phyloP scores from a whole-genome alignment of 1,140 invertebrate species.

The Ceratina japonica region DNA sequence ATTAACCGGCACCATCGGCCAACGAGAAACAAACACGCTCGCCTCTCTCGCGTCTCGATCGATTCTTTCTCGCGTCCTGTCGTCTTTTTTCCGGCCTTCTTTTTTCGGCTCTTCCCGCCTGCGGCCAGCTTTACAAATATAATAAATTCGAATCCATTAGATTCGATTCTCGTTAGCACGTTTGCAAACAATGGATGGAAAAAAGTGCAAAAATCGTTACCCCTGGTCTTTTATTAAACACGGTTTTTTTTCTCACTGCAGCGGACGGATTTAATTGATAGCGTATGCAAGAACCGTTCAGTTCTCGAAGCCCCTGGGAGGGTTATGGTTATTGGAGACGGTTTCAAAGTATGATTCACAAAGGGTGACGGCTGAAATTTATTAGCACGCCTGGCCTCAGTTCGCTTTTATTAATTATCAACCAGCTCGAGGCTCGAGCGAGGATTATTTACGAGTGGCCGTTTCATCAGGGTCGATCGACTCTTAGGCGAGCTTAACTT shows the following conservation, averaged over 20 bases:
- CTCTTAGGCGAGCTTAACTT: constrained; percentile 16
- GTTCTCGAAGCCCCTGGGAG: no score
- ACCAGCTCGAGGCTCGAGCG: not conserved
- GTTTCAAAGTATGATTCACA: no score
- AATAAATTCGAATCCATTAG: constrained; percentile 41
- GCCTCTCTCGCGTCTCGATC: constrained; percentile 14
- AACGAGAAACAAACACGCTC: constrained; percentile 42
- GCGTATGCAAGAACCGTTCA: no score
- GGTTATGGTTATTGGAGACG: no score
- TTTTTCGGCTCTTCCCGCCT: not conserved
- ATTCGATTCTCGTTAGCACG: constrained; percentile 32
- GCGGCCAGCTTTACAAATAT: not conserved
- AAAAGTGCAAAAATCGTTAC: not conserved
- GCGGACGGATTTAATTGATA: no score
- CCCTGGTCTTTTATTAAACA: no score
- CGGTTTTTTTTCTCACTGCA: no score
- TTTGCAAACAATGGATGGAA: not conserved
- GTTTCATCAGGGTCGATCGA: not conserved
- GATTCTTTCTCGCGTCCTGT: not conserved
- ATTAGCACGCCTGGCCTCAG: not conserved
- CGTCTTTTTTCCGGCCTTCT: not conserved
- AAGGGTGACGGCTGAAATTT: not conserved
- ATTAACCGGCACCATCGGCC: not conserved
- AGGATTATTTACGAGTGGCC: constrained; percentile 20
- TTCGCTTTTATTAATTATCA: not conserved